phyloP scores from a whole-genome alignment of 2,113 vertebrate genomes.

The Scolopax mira region DNA sequence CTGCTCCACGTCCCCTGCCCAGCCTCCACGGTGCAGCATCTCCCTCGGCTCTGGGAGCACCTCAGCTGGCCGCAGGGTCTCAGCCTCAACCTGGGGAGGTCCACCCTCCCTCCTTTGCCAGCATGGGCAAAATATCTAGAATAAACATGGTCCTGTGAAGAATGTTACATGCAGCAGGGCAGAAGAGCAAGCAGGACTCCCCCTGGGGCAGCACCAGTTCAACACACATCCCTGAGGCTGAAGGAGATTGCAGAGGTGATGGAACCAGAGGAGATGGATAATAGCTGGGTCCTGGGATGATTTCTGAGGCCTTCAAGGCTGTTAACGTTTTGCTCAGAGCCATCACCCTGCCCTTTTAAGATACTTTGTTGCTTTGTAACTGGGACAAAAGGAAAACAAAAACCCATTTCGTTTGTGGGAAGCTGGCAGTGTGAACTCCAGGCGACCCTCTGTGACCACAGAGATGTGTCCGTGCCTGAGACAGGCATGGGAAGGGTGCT shows the following conservation, averaged over 20 bases:
- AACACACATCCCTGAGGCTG: fast-evolving
- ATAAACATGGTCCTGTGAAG: fast-evolving
- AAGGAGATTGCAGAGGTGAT: neutral
- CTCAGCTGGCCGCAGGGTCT: fast-evolving
- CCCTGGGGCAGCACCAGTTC: neutral
- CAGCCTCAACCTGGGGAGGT: neutral
- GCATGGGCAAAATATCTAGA: neutral
- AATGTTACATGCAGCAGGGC: neutral
- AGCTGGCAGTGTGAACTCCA: neutral
- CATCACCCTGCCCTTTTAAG: neutral
- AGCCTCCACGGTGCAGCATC: fast-evolving
- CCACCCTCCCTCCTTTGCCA: neutral
- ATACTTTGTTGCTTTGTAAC: neutral
- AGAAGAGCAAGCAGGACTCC: neutral
- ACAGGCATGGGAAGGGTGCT: neutral
- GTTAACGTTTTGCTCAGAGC: neutral
- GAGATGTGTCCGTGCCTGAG: fast-evolving
- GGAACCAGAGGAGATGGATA: neutral
- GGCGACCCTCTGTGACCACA: neutral
- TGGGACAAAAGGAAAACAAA: neutral
- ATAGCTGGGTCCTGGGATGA: neutral
- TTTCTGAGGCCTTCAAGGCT: neutral
- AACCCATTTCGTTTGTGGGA: neutral
- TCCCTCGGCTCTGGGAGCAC: neutral
- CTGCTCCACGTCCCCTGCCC: too few species aligned